Conservation (phyloP, 2,113 vertebrate genomes). For the Zootoca vivipara region DNA sequence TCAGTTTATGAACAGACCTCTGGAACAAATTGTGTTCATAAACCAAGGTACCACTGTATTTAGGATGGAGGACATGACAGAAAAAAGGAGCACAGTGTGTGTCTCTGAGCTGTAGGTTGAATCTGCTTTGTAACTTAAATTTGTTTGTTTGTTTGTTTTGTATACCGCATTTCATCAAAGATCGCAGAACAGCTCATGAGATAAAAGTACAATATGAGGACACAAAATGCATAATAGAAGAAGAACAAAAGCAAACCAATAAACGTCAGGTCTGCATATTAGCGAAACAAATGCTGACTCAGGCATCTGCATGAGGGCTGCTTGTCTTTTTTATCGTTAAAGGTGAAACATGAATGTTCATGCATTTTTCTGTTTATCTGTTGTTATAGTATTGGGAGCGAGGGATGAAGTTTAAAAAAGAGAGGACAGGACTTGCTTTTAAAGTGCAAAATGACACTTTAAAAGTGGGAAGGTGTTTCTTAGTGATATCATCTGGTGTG, state of each 20-base stretch:
- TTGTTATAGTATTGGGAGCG: no score
- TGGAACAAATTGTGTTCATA: no score
- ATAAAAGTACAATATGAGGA: no score
- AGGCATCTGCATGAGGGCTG: not conserved
- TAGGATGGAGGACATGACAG: conserved; percentile 12
- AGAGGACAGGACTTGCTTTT: not conserved
- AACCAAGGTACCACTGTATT: no score
- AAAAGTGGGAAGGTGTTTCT: not conserved
- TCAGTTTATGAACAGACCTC: no score
- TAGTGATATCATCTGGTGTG: not conserved
- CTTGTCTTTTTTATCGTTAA: not conserved
- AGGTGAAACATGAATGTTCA: not conserved
- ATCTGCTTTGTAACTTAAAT: not conserved
- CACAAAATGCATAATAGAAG: no score
- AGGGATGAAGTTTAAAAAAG: no score
- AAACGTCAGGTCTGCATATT: not conserved
- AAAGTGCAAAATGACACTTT: not conserved
- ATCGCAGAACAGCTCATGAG: no score
- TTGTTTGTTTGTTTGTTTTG: no score
- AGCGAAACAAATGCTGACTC: not conserved
- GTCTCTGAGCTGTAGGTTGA: not conserved
- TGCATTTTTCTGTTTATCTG: not conserved
- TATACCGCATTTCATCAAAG: no score
- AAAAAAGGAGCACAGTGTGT: not conserved
- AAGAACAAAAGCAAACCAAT: no score